A percentile compares a stretch with the other conserved stretches of the same genome.
Evolutionary conservation across 2,797 vertebrate genomes (phyloP).

Genomic region (Lindbergichthys nudifrons): DNA sequence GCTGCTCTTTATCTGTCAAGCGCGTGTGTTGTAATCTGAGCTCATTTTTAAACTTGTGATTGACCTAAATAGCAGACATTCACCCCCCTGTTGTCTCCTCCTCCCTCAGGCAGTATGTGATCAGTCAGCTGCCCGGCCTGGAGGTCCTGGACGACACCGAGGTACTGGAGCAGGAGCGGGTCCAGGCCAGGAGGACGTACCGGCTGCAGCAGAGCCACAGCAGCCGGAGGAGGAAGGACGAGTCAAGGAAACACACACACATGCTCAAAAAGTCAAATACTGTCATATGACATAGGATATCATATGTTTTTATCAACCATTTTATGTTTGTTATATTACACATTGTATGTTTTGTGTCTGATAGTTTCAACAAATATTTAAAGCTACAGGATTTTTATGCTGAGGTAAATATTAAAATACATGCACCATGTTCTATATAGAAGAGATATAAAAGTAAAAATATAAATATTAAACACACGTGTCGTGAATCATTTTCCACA

Average conservation of each 20-base stretch:
- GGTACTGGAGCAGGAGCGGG: slow-evolving; percentile 80
- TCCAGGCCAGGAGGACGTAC: slow-evolving; percentile 82
- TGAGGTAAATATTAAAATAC: slow-evolving; percentile 9
- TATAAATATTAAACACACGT: neutral
- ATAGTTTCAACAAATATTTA: slow-evolving; percentile 3
- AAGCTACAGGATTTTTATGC: neutral
- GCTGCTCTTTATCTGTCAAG: neutral
- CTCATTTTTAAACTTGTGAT: neutral
- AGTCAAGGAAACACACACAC: slow-evolving; percentile 53
- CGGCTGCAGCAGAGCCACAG: slow-evolving; percentile 69
- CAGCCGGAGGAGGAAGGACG: slow-evolving; percentile 71
- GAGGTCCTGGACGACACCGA: slow-evolving; percentile 86
- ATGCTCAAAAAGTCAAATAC: slow-evolving; percentile 42
- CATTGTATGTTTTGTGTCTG: neutral
- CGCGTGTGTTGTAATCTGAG: neutral
- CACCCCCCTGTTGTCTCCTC: neutral
- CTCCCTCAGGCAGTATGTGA: slow-evolving; percentile 80
- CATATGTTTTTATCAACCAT: neutral
- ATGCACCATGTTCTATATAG: slow-evolving; percentile 12
- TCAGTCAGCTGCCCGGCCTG: slow-evolving; percentile 85
- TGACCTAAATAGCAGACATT: neutral
- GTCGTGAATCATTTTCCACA: neutral
- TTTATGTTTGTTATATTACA: neutral
- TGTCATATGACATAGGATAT: slow-evolving; percentile 12
- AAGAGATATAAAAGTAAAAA: slow-evolving; percentile 23